A percentile compares a stretch with the other conserved stretches of the same genome.
Conservation (phyloP, 2,888 invertebrate genomes). For the Coronaproctus castanopsis region DNA sequence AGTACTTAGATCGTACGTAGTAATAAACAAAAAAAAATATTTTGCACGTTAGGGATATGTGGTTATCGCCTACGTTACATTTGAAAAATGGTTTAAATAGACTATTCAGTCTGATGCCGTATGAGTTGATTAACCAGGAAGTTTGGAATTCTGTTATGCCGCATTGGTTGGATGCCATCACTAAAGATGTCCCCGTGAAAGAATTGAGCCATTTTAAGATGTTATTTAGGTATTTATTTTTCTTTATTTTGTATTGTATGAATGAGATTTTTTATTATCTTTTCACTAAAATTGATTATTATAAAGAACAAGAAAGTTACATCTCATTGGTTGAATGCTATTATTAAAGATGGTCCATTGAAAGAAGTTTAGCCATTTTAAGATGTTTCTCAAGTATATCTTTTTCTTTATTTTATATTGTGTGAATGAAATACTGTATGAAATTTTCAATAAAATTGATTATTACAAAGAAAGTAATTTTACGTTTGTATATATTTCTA, state of each 20-base stretch:
- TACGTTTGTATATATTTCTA: too few relatives aligned
- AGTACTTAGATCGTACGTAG: too few relatives aligned
- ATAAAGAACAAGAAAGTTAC: too few relatives aligned
- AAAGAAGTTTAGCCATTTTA: conserved; percentile 65
- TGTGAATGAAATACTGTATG: too few relatives aligned
- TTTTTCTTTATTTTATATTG: too few relatives aligned
- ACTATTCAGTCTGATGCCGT: conserved; percentile 87
- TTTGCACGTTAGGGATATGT: conserved; percentile 41
- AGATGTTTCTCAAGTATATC: conserved; percentile 53
- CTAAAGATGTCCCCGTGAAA: conserved; percentile 73
- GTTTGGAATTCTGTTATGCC: conserved; percentile 99
- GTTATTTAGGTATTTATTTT: conserved; percentile 37
- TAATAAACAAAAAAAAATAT: too few relatives aligned
- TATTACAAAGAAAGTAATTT: too few relatives aligned
- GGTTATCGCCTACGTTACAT: conserved; percentile 70
- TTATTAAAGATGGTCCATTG: conserved; percentile 76
- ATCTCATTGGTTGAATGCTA: conserved; percentile 98
- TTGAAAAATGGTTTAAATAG: conserved; percentile 86
- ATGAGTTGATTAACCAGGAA: conserved; percentile 86
- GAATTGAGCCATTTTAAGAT: conserved; percentile 67
- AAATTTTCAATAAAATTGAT: too few relatives aligned
- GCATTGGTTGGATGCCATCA: conserved; percentile 95
- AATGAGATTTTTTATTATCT: not conserved
- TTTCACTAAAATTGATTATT: not conserved
- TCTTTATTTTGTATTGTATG: not conserved